Evolutionary conservation across 2,797 vertebrate species (phyloP), one percentile per base, ranked within the genome.

Genomic region (Gymnoscopelus braueri): DNA sequence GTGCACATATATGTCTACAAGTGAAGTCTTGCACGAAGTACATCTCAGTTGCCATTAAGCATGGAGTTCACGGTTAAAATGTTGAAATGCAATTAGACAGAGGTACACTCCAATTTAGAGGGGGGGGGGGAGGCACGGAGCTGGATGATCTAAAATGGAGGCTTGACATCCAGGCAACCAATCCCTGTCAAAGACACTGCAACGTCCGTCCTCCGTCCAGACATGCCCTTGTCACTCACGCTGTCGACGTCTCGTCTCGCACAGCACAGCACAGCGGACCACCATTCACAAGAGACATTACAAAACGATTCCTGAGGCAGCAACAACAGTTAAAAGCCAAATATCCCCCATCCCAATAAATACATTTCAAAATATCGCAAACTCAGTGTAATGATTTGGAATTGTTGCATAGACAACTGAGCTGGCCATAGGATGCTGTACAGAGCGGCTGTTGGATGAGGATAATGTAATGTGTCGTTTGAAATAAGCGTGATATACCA

Each of bases 21-120:
- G 12, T 3, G 12, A 79, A 74, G 76, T 39, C 63, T 75, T 85
- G 83, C 66, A 78, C 66, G 6, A 1, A 71, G 73, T 74, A 84
- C 74, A 76, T 80, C 81, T 90, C 88, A 92, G 86, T 85, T 77
- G 78, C 81, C 44, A 85, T 92, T 90, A 88, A 67, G 84, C 74
- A 91, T 92, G 89, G 87, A 8, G 82, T 86, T 84, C 90, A 92
- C 85, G 82, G 78, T 80, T 72, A 73, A 74, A 74, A 80, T 77
- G 88, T 80, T 92, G 89, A 92, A 89, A 92, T 84, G 89, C 88
- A 94, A 93, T 94, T 93, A 92, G 88, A 81, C 54, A 50, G 77
- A 77, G 63, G 85, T 49, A 80, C 84, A 87, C 88, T 93, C 87
- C 85, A 88, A 91, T 90, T 91, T 85, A 89, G 86, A 79, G 70